Evolutionary conservation across 2,888 invertebrate species (phyloP).

Genomic region (Drosophila koepferae): DNA sequence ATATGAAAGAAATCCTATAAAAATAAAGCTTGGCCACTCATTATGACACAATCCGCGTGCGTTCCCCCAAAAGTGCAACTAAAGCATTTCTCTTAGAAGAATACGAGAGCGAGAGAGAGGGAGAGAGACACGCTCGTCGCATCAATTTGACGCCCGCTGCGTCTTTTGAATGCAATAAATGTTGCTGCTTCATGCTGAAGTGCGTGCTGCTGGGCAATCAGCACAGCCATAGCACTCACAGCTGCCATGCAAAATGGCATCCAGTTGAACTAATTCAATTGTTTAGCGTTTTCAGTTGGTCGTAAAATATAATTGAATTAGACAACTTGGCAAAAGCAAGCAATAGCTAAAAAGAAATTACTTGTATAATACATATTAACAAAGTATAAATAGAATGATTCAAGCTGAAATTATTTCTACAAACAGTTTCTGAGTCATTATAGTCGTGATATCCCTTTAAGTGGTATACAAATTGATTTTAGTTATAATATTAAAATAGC

Average conservation of each 20-base stretch:
- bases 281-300: constrained; percentile 15
- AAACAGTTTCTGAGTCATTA: too few relatives aligned
- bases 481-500: too few relatives aligned
- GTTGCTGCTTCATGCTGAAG: constrained; percentile 35
- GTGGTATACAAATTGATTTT: too few relatives aligned
- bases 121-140: not conserved
- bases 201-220: constrained; percentile 58
- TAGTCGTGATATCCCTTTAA: too few relatives aligned
- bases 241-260: constrained; percentile 38
- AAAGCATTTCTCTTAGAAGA: constrained; percentile 23
- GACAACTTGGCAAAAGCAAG: constrained; percentile 10
- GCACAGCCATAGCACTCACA: constrained; percentile 44
- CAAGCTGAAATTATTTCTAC: not conserved
- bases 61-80: constrained; percentile 32
- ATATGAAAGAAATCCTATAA: constrained; percentile 11
- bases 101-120: not conserved
- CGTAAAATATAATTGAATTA: constrained; percentile 40
- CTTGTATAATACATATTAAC: not conserved
- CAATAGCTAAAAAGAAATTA: not conserved
- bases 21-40: not conserved
- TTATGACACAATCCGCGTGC: constrained; percentile 13
- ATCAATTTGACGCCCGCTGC: constrained; percentile 43
- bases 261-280: constrained; percentile 48
- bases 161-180: constrained; percentile 44
- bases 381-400: not conserved